Conservation (phyloP, 2,888 invertebrate genomes). For the Agelastica alni region DNA sequence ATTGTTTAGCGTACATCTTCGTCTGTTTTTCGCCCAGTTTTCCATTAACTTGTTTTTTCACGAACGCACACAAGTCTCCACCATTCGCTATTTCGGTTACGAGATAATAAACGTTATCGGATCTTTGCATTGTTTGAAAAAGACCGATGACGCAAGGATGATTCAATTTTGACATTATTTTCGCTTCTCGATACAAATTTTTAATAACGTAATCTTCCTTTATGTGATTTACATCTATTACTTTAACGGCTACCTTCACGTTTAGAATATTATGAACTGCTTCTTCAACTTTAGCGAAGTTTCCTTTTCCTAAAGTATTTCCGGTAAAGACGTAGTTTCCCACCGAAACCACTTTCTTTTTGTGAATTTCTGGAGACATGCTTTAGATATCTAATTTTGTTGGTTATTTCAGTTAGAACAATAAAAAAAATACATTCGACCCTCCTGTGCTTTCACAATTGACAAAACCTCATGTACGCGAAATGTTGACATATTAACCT, state of each 20-base stretch:
- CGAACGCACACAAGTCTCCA: constrained; percentile 70
- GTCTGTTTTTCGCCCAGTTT: constrained; percentile 63
- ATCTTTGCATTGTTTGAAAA: constrained; percentile 68
- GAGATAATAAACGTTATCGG: constrained; percentile 70
- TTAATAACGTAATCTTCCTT: constrained; percentile 74
- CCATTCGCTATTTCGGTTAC: constrained; percentile 75
- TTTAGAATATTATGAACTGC: constrained; percentile 71
- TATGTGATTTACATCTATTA: constrained; percentile 72
- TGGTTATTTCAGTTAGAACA: too few species aligned
- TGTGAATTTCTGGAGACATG: constrained; percentile 18
- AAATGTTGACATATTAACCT: constrained; percentile 4
- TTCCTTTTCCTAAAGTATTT: constrained; percentile 72
- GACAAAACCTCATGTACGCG: neutral
- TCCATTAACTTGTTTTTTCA: constrained; percentile 63
- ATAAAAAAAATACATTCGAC: too few species aligned
- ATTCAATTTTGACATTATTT: constrained; percentile 69
- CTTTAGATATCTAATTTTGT: neutral
- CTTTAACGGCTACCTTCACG: constrained; percentile 76
- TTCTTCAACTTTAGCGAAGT: constrained; percentile 76
- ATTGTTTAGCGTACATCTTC: constrained; percentile 65
- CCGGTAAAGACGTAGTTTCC: constrained; percentile 76
- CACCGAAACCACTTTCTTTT: constrained; percentile 61
- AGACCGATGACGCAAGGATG: constrained; percentile 75
- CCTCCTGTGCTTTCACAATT: neutral
- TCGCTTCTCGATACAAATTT: constrained; percentile 73